Evolutionary conservation across 2,888 invertebrate genomes (phyloP), one percentile per base, ranked within the genome.

Genomic region (Ectemnius lituratus): DNA sequence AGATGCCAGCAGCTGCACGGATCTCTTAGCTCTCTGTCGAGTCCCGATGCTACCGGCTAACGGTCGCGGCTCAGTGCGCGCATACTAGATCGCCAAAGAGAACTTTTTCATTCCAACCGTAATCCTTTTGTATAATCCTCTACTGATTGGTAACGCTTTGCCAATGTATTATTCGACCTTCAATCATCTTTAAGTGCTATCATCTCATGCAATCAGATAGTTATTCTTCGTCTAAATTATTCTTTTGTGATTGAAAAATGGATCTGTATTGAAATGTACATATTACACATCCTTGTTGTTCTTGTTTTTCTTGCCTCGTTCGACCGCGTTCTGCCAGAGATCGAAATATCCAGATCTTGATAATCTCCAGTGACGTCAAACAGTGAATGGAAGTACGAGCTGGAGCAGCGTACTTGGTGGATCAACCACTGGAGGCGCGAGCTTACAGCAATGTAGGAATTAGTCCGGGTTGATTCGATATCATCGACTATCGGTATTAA

Each of bases 1-100:
- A 72, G 80, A 82, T 83, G 75, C 81, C 52, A 52, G 52, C 52
- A 52, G 52, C 52, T 52, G 52, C 83, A 74, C 37, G 37, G 76
- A 78, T 83, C 72, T 37, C 37, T 61, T 65, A 57, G 28, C 69
- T 58, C 66, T 57, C 75, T 66, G 74, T 79, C 77, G 79, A 56
- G 77, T 70, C 73, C 75, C 70, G 80, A 80, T 73, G 76, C 82
- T 83, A 83, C 80, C 74, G 76, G 69, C 76, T 84, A 83, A 84
- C 84, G 84, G 80, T 83, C 70, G 78, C 13, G 23, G 62, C 28
- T 52, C 8, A 37, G 1, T 37, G 52, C n/a, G 14, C 52, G 52
- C 52, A 47, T 14, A 14, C n/a, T 52, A 52, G n/a, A 52, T 52
- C 16, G 16, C n/a, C 4, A 16, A 52, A 16, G 52, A 52, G 52